Evolutionary conservation across 2,113 vertebrate species (phyloP).

Genomic region (Cavia porcellus): DNA sequence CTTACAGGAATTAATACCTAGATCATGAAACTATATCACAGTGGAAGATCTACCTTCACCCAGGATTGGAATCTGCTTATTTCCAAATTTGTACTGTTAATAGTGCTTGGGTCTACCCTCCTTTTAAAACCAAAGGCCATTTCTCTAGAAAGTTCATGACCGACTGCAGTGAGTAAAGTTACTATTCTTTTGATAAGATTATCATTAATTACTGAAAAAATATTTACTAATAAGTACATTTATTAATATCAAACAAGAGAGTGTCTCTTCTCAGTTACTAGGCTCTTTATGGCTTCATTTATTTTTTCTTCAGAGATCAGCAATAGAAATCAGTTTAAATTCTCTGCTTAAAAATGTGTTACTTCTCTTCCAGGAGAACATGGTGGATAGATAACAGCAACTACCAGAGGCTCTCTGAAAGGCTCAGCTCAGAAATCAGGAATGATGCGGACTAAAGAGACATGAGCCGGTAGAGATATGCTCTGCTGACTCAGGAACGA

Average conservation of each 20-base stretch:
- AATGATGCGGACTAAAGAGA: too few relatives aligned
- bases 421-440: too few relatives aligned
- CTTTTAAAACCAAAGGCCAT: not conserved
- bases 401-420: too few relatives aligned
- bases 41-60: not conserved
- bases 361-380: not conserved
- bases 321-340: not conserved
- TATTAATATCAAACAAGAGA: not conserved
- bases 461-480: too few relatives aligned
- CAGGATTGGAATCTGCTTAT: not conserved
- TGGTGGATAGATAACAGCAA: too few relatives aligned
- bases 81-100: not conserved
- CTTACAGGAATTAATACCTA: not conserved
- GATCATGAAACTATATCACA: not conserved
- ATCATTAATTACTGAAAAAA: not conserved
- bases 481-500: too few relatives aligned
- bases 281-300: not conserved
- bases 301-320: not conserved
- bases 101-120: not conserved
- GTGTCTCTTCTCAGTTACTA: not conserved
- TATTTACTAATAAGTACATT: not conserved
- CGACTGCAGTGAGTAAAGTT: not conserved
- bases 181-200: not conserved
- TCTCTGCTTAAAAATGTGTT: not conserved
- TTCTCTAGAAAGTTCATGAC: not conserved